phyloP scores from a whole-genome alignment of 1,140 invertebrate genomes.

The Diuraphis noxia region DNA sequence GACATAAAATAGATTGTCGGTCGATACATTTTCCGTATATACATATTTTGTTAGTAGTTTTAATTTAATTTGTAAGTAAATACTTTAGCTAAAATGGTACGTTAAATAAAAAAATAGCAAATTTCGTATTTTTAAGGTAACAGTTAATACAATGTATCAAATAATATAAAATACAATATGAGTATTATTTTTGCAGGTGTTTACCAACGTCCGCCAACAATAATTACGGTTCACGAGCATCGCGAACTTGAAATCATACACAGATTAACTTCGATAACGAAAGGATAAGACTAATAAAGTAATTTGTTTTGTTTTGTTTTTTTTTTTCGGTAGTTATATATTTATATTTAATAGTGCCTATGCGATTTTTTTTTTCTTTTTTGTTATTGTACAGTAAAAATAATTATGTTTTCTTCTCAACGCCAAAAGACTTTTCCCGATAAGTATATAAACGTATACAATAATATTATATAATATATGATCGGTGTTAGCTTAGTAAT shows the following conservation, averaged over 20 bases:
- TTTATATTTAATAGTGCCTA: neutral
- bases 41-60: no score
- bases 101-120: neutral
- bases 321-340: slow-evolving; percentile 3
- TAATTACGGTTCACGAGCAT: neutral
- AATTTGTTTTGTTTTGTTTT: slow-evolving; percentile 36
- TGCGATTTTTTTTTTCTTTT: neutral
- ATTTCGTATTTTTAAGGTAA: neutral
- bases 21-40: no score
- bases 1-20: no score
- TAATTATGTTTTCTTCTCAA: neutral
- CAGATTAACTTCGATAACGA: neutral
- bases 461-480: neutral
- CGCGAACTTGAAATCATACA: slow-evolving; percentile 9
- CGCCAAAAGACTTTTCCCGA: neutral
- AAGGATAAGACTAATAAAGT: slow-evolving; percentile 46
- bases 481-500: neutral
- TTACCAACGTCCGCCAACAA: slow-evolving; percentile 21
- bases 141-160: neutral
- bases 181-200: slow-evolving; percentile 40
- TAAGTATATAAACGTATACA: neutral
- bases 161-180: neutral
- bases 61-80: no score
- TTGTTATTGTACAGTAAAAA: slow-evolving; percentile 25
- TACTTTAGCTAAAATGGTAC: neutral